Evolutionary conservation across 2,888 invertebrate genomes (phyloP).

Genomic region (Anaspis maculata): DNA sequence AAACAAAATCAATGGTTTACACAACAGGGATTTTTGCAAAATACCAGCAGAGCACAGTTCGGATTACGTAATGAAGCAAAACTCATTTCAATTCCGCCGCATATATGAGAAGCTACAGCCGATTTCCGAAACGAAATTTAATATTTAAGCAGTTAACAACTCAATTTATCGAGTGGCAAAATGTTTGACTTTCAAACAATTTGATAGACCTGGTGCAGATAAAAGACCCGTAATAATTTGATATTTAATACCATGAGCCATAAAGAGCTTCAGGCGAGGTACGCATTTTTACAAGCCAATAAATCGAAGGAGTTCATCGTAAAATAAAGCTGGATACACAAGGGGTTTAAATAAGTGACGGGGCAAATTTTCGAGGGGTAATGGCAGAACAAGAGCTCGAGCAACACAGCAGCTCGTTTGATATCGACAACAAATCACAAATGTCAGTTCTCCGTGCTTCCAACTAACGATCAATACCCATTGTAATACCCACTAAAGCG

Average conservation of each 20-base stretch:
- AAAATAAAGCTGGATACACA: constrained; percentile 14
- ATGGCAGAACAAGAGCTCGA: constrained; percentile 9
- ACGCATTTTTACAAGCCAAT: constrained; percentile 11
- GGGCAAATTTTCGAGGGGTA: constrained; percentile 15
- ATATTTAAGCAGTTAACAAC: no score
- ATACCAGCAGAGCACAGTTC: no score
- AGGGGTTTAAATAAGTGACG: constrained; percentile 13
- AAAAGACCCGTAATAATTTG: constrained; percentile 10
- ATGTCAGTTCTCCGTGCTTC: constrained; percentile 31
- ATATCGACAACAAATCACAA: constrained; percentile 39
- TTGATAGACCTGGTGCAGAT: no score
- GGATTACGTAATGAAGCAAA: no score
- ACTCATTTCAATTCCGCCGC: no score
- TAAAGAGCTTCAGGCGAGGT: constrained; percentile 3
- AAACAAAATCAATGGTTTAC: no score
- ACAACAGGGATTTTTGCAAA: no score
- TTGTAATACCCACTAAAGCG: constrained; percentile 34
- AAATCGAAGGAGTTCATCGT: constrained; percentile 16
- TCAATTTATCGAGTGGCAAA: no score
- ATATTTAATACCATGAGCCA: constrained; percentile 6
- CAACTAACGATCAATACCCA: constrained; percentile 36
- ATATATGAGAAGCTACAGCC: no score
- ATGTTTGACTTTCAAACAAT: no score
- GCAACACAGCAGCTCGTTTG: constrained; percentile 20
- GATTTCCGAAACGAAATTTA: no score